Percentiles rank a stretch among this genome's conserved stretches.
Evolutionary conservation across 2,113 vertebrate genomes (phyloP).

Genomic region (Tragelaphus scriptus): DNA sequence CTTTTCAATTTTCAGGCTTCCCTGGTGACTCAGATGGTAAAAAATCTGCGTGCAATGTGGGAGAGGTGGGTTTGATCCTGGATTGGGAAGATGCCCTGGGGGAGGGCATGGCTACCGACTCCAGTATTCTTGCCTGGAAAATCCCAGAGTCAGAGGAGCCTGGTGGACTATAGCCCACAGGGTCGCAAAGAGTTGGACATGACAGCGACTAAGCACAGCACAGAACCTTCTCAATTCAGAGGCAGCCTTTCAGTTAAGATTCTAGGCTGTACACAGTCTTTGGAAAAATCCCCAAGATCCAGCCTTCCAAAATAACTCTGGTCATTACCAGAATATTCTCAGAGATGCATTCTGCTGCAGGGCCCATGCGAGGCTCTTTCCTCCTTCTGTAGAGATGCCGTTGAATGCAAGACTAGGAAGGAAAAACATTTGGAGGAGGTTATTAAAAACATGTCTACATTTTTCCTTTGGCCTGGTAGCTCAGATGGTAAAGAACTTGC

Average conservation of each 20-base stretch:
- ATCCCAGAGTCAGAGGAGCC: background rate
- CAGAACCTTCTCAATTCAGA: background rate
- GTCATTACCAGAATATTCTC: slow-evolving; percentile 91
- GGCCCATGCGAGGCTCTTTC: slow-evolving; percentile 85
- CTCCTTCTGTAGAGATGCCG: slow-evolving; percentile 88
- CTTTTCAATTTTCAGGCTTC: background rate
- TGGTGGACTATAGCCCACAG: background rate
- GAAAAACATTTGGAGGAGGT: background rate
- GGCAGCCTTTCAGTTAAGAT: background rate
- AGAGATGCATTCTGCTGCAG: slow-evolving; percentile 85
- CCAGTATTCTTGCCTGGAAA: background rate
- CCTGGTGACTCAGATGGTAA: background rate
- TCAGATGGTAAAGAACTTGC: background rate
- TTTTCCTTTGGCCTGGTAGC: background rate
- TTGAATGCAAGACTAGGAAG: slow-evolving; percentile 90
- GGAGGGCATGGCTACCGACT: background rate
- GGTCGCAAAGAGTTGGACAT: background rate
- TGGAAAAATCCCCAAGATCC: background rate
- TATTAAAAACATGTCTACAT: background rate
- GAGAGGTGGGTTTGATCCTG: background rate
- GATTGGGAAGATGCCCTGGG: background rate
- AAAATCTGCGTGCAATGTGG: background rate
- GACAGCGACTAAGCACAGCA: background rate
- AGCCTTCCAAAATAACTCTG: background rate
- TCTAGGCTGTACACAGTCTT: background rate